A percentile compares a stretch with the other conserved stretches of the same genome.
Conservation (phyloP, 64 coral and sea anemone genomes). For the Pachyseris speciosa region DNA sequence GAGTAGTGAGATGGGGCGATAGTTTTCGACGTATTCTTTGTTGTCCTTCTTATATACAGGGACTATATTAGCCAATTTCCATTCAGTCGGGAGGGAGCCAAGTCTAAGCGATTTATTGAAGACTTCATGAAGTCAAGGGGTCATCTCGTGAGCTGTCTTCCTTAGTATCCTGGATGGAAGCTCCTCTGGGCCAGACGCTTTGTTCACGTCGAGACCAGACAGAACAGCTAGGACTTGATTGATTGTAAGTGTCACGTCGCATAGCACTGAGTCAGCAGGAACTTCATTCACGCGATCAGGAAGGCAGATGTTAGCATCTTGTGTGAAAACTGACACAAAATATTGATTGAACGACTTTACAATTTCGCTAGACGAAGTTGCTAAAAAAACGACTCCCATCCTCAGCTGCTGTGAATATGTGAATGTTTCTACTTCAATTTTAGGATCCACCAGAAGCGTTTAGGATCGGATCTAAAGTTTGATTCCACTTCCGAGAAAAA, state of each 20-base stretch:
- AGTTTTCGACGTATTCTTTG: no score
- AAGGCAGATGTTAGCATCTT: background rate
- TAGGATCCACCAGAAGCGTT: constrained; percentile 56
- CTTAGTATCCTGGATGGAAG: background rate
- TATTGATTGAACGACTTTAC: constrained; percentile 23
- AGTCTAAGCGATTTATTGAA: background rate
- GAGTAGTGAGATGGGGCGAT: background rate
- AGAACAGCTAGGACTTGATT: background rate
- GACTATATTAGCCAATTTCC: background rate
- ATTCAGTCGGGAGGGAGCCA: background rate
- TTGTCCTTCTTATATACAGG: background rate
- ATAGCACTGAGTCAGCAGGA: background rate
- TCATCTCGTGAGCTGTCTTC: background rate
- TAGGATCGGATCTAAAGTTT: constrained; percentile 26
- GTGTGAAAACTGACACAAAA: background rate
- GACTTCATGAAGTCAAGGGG: background rate
- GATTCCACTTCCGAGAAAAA: constrained; percentile 34
- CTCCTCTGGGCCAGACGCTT: background rate
- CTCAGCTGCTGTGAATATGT: background rate
- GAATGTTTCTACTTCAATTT: constrained; percentile 25
- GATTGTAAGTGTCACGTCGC: background rate
- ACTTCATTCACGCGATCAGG: background rate
- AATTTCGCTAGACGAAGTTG: background rate
- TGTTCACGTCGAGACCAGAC: background rate
- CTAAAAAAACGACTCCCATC: background rate